Conservation (phyloP, 2,113 vertebrate genomes). For the Cyprinodon brontotheroides region DNA sequence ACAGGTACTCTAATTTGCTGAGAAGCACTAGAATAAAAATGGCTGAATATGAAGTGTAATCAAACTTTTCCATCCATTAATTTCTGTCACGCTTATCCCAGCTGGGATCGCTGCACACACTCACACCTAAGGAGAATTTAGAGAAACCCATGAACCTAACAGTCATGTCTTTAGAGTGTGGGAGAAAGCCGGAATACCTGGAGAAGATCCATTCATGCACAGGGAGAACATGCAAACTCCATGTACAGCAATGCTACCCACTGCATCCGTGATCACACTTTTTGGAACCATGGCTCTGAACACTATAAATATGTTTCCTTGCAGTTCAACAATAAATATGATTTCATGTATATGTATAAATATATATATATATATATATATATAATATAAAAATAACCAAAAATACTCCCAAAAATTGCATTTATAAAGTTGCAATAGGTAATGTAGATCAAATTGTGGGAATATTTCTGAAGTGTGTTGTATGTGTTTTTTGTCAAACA, state of each 20-base stretch:
- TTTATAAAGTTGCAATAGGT: not conserved
- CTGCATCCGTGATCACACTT: not conserved
- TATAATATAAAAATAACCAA: not conserved
- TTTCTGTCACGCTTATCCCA: no score
- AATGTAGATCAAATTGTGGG: not conserved
- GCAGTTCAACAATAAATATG: not conserved
- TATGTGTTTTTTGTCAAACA: slow-evolving; percentile 16
- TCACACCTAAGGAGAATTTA: no score
- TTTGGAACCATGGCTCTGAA: not conserved
- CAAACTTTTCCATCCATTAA: no score
- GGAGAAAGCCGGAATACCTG: no score
- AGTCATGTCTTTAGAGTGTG: no score
- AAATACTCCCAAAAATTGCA: not conserved
- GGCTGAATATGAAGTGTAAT: not conserved
- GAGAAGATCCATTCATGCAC: no score
- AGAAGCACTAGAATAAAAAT: not conserved
- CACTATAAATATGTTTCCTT: not conserved
- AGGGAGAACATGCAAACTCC: no score
- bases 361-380: not conserved
- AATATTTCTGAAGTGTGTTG: not conserved
- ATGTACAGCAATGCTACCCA: no score
- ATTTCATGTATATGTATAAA: no score
- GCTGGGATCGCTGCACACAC: no score
- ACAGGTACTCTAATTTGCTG: not conserved
- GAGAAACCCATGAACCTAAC: no score